These are phyloP conservation scores for Anguilla japonica DNA, from an alignment of 2,113 vertebrate genomes.

Conservation along the genomic window DNA sequence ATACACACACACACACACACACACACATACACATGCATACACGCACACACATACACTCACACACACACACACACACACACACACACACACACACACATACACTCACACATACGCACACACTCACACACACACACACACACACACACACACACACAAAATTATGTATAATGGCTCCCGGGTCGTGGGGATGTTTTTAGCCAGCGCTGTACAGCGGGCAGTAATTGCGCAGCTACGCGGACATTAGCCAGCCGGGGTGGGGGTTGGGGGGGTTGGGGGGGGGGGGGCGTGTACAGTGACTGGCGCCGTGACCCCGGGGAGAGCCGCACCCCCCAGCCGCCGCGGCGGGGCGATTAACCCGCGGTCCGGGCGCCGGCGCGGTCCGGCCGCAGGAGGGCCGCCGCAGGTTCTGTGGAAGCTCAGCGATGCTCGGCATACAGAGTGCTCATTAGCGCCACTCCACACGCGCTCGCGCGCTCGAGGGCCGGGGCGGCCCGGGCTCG, in stretches of 20 bases:
- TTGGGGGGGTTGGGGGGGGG: too few species aligned
- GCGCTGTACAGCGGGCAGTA: not conserved
- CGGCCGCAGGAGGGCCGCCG: slow-evolving; percentile 14
- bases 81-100: too few species aligned
- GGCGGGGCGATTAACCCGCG: slow-evolving; percentile 23
- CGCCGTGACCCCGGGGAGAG: not conserved
- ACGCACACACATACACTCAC: not conserved
- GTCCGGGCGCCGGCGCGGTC: slow-evolving; percentile 26
- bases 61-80: too few species aligned
- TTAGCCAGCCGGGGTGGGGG: not conserved
- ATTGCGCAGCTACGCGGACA: not conserved
- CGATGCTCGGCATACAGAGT: not conserved
- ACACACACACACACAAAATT: not conserved
- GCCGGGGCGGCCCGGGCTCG: not conserved
- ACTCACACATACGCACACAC: too few species aligned
- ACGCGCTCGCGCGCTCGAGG: too few species aligned
- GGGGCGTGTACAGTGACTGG: not conserved
- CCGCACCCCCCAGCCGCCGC: not conserved
- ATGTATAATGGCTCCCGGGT: not conserved
- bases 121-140: not conserved
- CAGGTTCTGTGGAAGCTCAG: not conserved
- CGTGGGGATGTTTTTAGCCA: slow-evolving; percentile 6
- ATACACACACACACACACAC: too few species aligned
- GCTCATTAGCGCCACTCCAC: not conserved
- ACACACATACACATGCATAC: not conserved